phyloP scores from a whole-genome alignment of 1,140 invertebrate genomes.

The Drosophila arizonae region DNA sequence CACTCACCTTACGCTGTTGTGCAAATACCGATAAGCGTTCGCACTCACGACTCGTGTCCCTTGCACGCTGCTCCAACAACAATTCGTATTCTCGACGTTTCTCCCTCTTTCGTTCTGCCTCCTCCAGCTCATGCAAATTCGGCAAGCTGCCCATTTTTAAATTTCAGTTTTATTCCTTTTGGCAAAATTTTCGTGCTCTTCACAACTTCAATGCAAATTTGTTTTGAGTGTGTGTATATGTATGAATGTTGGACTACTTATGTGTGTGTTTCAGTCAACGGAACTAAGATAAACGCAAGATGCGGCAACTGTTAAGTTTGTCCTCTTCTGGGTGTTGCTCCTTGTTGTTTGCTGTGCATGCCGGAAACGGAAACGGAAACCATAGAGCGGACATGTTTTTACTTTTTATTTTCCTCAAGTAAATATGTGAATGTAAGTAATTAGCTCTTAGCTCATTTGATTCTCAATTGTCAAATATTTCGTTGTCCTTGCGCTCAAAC shows the following conservation, averaged over 20 bases:
- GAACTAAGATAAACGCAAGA: neutral
- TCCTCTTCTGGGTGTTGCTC: neutral
- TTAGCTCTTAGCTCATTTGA: conserved; percentile 18
- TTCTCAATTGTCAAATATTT: conserved; percentile 14
- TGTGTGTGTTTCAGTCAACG: conserved; percentile 1
- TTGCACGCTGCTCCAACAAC: conserved; percentile 72
- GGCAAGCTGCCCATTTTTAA: conserved; percentile 86
- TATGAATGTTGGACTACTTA: neutral
- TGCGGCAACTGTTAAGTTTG: neutral
- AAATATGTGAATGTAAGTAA: conserved; percentile 1
- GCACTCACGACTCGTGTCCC: conserved; percentile 73
- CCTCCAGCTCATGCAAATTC: conserved; percentile 85
- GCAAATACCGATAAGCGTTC: conserved; percentile 67
- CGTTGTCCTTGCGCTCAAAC: conserved; percentile 18
- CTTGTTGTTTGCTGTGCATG: conserved; percentile 14
- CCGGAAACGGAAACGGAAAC: conserved; percentile 39
- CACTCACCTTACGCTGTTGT: conserved; percentile 73
- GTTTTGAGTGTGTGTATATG: neutral
- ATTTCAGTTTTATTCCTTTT: neutral
- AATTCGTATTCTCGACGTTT: conserved; percentile 79
- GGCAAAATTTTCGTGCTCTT: conserved; percentile 2
- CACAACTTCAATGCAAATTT: conserved; percentile 9
- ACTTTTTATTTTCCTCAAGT: neutral
- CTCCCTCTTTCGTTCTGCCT: conserved; percentile 76
- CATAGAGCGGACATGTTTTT: conserved; percentile 29